Base-by-base conservation (phyloP, 2,797 vertebrate genomes). In the Basileuterus tristriatus region DNA sequence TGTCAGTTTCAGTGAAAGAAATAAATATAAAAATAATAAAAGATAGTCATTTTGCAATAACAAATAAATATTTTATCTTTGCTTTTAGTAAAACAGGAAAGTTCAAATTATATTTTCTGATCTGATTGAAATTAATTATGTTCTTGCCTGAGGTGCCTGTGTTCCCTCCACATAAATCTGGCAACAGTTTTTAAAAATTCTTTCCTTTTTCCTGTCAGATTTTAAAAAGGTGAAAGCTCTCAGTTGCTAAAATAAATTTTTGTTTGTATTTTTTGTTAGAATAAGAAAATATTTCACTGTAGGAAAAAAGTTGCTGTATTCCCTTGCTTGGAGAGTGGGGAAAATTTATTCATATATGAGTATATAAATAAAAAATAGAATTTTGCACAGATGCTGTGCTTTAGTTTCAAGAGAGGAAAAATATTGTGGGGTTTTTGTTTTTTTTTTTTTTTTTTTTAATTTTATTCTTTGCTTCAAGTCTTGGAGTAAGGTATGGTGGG, bases 1-100 rank as follows among this genome's bases (percentile, higher is more conserved):
- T 77, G 60, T 36, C 72, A 32, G 41, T 76, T 77, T 83, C 41
- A 82, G 39, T 76, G 65, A 87, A 94, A 50, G 8, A 85, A 68
- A 23, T 30, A 43, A 90, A 69, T 63, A 46, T 43, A 79, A 69
- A 56, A 91, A 85, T 21, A 47, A 75, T 32, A 76, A 56, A 69
- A 80, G 12, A 34, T 19, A 83, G 59, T 8, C 10, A 29, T 69
- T 89, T 90, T 83, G 47, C 72, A 89, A 77, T 75, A 78, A 14
- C 8, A 53, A 56, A 56, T 89, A 86, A 96, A 52, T 95, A 83
- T 83, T 89, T 91, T 78, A 72, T 72, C 49, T 72, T 50, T 87
- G 26, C 43, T 89, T 6, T 72, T 80, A 76, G 34, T 78, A 39
- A 81, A 88, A 91, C 53, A 75, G 20, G 24, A 58, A 60, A 77